Evolutionary conservation across 1,140 invertebrate species (phyloP), one percentile per base, ranked within the genome.

Genomic region (Argopecten irradians): DNA sequence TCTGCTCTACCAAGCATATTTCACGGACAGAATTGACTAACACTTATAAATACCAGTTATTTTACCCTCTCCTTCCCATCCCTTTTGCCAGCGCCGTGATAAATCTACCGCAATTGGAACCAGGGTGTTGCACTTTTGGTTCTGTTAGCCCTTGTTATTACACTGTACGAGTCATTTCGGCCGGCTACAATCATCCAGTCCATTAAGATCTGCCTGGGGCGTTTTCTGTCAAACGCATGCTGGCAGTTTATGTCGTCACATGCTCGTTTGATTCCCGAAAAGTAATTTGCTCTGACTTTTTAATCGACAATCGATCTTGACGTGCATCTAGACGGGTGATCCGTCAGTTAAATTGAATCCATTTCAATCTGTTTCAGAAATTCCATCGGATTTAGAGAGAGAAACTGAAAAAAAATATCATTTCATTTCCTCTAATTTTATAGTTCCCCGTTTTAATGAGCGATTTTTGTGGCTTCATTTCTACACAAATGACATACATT

Each of bases 1-100:
- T 71, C 55, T 71, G 55, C 55, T 71, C 55, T 71, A 71, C n/a
- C 55, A 71, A 71, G 28, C 55, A 71, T 71, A 71, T 71, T 71
- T 71, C 55, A 71, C 55, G 55, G 55, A 71, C 22, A 71, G 8
- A 71, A 71, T 71, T 71, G 55, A n/a, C n/a, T 71, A 71, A 71
- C 55, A 71, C 22, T 71, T 71, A 71, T 71, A 28, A 71, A 2
- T 71, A 71, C 55, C 2, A 11, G 22, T 46, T 46, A 46, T 46
- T 46, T 71, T n/a, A 28, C n/a, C 55, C 7, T 5, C 55, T 22
- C 55, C 55, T 2, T 19, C 22, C 43, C 28, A 5, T 5, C 16
- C 16, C n/a, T n/a, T 71, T 71, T n/a, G 2, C 55, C 55, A 71
- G n/a, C 55, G 16, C 28, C 55, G 22, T 28, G 55, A 28, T 19